Evolutionary conservation across 2,113 vertebrate genomes (phyloP), one percentile per base, ranked within the genome.

Genomic region (Gallinago media): DNA sequence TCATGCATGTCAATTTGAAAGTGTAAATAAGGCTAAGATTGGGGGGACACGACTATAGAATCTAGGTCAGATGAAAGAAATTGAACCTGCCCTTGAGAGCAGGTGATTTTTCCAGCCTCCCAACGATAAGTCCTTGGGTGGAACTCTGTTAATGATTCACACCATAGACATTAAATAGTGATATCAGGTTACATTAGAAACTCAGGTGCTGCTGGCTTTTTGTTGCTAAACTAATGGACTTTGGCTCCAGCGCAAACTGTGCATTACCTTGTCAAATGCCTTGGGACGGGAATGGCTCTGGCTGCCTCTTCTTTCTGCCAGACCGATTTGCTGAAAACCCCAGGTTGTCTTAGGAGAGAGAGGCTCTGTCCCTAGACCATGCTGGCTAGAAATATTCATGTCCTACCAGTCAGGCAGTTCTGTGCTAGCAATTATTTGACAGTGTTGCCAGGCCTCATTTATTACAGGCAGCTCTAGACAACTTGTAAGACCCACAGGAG

Each of bases 121-220:
- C 50, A 27, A 2, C 27, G 85, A 83, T 92, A 94, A 90, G 67
- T 71, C 4, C 1, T 12, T 71, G 82, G 89, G 90, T 55, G 78
- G 89, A 89, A 91, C 38, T 88, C 72, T 32, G 94, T 95, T 93
- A 94, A 96, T 96, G 91, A 96, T 96, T 96, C 55, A 96, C 85
- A 3, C 22, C 15, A 29, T 15, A 88, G 72, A 76, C 78, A 76
- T 95, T 79, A 93, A 94, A 66, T 63, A 88, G 47, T 79, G 50
- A 27, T 56, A 86, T 94, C 92, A 56, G 67, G 38, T 94, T 88
- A 66, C 85, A 55, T 85, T 55, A 73, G 74, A 90, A 88, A 90
- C 40, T 73, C 71, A 75, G 84, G 77, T 56, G 36, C 54, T 73
- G 74, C 58, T 0, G 3, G 47, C n/a, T 73, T 70, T 95, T 70